Evolutionary conservation across 2,797 vertebrate genomes (phyloP), one percentile per base, ranked within the genome.

Genomic region (Morus bassanus): DNA sequence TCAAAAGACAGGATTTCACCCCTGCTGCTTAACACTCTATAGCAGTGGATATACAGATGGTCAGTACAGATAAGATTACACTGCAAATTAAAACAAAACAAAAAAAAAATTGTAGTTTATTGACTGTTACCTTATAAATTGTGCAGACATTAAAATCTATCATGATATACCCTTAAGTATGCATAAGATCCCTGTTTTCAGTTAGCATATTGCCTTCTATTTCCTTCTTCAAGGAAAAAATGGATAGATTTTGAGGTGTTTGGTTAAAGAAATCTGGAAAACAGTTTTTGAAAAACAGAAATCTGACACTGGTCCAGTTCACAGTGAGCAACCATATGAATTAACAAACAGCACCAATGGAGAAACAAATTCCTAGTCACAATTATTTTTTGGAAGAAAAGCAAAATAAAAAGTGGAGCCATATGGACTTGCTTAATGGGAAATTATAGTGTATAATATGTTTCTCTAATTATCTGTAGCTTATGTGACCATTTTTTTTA

Each of bases 351-450:
- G 23, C 64, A 92, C 79, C 80, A 97, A 87, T 88, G 37, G 68
- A 93, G 88, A 93, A 95, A 95, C 81, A 95, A 93, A 94, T 87
- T 95, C 43, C 53, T 95, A 77, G 78, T 59, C 72, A 92, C 78
- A 91, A 91, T 89, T 95, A 85, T 68, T 79, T 93, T 96, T 91
- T 95, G 94, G 93, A 96, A 92, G 77, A 90, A 91, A 92, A 81
- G 24, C 76, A 91, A 89, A 93, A 67, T 65, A 67, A 75, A 75
- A 96, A 91, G 45, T 70, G 37, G 50, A 85, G 80, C 70, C 89
- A 96, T 96, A 96, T 91, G 94, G 95, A 77, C 85, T 60, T 75
- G n/a, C 76, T 78, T 97, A 97, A 95, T 91, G 85, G 94, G 67
- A 96, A 92, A 88, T 95, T 93, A 85, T 87, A 57, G 35, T 70